These are phyloP conservation scores for Opisthograptis luteolata DNA, from an alignment of 2,888 invertebrate species.

Conservation along the genomic window DNA sequence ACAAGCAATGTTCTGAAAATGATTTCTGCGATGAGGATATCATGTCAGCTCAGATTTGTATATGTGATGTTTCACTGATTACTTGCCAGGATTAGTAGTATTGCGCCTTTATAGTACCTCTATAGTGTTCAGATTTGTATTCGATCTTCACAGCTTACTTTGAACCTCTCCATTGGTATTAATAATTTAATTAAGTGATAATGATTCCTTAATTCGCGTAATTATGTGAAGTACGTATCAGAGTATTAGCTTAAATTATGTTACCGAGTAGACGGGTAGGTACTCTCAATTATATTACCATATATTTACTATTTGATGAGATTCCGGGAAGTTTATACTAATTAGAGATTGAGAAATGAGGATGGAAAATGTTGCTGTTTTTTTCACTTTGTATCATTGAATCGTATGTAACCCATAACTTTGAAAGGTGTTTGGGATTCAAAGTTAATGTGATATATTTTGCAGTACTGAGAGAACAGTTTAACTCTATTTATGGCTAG, in stretches of 20 bases:
- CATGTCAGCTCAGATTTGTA: not conserved
- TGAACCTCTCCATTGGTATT: constrained; percentile 43
- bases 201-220: constrained; percentile 46
- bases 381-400: too few relatives aligned
- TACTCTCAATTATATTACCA: not conserved
- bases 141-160: not conserved
- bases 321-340: too few relatives aligned
- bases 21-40: too few relatives aligned
- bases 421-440: too few relatives aligned
- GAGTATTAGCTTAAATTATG: constrained; percentile 41
- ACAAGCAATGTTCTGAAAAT: too few relatives aligned
- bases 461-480: too few relatives aligned
- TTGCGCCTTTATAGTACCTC: not conserved
- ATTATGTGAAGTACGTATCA: constrained; percentile 37
- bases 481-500: too few relatives aligned
- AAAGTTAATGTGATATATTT: too few relatives aligned
- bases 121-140: not conserved
- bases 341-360: too few relatives aligned
- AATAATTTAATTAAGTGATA: constrained; percentile 53
- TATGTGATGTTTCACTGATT: not conserved
- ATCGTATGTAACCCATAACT: too few relatives aligned
- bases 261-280: constrained; percentile 12
- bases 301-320: too few relatives aligned
- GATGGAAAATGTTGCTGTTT: too few relatives aligned
- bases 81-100: not conserved